phyloP scores from a whole-genome alignment of 2,113 vertebrate genomes.

The Callopanchax toddi region DNA sequence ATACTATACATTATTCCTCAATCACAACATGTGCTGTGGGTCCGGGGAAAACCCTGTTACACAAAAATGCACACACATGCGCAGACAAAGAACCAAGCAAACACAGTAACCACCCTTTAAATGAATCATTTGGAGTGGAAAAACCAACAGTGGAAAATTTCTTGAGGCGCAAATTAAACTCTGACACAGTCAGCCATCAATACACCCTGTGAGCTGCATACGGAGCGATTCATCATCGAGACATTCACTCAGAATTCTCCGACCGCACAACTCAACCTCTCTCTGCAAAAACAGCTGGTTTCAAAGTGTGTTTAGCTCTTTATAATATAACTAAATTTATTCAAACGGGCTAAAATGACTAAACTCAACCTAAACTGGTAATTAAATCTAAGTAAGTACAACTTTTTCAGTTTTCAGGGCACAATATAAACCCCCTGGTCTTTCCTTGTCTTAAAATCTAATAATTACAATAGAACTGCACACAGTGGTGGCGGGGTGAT shows the following conservation, averaged over 20 bases:
- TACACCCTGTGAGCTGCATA: conserved; percentile 52
- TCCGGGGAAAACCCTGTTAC: conserved; percentile 36
- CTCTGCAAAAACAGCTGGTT: not conserved
- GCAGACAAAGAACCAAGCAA: conserved; percentile 34
- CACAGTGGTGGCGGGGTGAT: too few species aligned
- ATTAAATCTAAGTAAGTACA: too few species aligned
- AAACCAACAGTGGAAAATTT: conserved; percentile 84
- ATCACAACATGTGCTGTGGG: conserved; percentile 16
- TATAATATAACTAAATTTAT: not conserved
- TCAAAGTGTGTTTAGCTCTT: not conserved
- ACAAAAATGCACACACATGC: conserved; percentile 29
- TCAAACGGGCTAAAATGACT: too few species aligned
- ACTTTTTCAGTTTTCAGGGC: not conserved
- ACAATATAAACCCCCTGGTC: not conserved
- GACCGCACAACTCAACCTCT: not conserved
- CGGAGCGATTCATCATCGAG: conserved; percentile 41
- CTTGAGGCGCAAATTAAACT: conserved; percentile 72
- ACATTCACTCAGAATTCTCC: not conserved
- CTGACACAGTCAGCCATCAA: conserved; percentile 66
- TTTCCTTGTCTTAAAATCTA: too few species aligned
- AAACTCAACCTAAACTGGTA: not conserved
- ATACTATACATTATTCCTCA: conserved; percentile 22
- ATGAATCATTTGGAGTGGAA: conserved; percentile 85
- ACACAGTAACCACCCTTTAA: conserved; percentile 65
- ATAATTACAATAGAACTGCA: too few species aligned